phyloP scores from a whole-genome alignment of 2,888 invertebrate species.

The Pachydiplax longipennis region DNA sequence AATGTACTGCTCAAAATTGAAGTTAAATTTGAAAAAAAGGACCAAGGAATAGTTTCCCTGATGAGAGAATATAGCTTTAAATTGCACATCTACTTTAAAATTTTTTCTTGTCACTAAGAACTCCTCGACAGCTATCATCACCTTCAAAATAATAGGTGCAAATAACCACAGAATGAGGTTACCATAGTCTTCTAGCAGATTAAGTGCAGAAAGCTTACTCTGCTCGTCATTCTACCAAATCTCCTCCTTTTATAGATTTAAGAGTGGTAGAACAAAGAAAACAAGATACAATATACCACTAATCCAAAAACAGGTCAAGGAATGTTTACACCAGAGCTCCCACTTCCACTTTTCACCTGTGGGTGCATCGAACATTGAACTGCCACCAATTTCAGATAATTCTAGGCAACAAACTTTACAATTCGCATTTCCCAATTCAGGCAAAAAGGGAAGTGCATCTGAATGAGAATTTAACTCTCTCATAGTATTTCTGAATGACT shows the following conservation, averaged over 20 bases:
- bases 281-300: constrained; percentile 32
- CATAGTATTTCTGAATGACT: neutral
- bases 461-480: neutral
- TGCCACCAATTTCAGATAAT: neutral
- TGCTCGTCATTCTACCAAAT: constrained; percentile 3
- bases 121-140: constrained; percentile 6
- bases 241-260: constrained; percentile 19
- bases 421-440: neutral
- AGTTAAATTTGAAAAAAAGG: constrained; percentile 18
- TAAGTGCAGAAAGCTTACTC: constrained; percentile 23
- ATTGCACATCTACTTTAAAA: constrained; percentile 27
- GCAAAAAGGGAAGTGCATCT: constrained; percentile 10
- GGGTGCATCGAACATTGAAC: neutral
- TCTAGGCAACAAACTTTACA: constrained; percentile 21
- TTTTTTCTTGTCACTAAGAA: constrained; percentile 10
- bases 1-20: constrained; percentile 25
- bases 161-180: constrained; percentile 25
- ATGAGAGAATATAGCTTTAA: constrained; percentile 27
- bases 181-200: constrained; percentile 19
- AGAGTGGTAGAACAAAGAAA: constrained; percentile 23
- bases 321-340: constrained; percentile 33
- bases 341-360: constrained; percentile 2
- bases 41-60: constrained; percentile 23
- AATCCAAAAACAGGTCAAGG: constrained; percentile 24
- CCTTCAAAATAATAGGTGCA: constrained; percentile 38